Conservation (phyloP, 2,888 invertebrate genomes). For the Sinohyriopsis cumingii region DNA sequence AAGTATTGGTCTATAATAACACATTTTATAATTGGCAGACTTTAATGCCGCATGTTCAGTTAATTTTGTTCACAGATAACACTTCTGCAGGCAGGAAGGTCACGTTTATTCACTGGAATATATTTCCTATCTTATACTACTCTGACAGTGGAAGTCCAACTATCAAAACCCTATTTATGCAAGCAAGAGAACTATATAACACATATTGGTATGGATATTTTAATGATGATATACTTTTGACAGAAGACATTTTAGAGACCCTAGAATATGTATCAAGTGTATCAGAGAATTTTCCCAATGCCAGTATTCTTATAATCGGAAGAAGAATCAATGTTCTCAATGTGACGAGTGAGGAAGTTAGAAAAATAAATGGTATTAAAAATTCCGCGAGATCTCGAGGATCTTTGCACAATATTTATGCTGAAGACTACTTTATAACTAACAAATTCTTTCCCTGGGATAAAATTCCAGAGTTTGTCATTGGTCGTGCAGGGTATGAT, state of each 20-base stretch:
- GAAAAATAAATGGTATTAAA: slow-evolving; percentile 13
- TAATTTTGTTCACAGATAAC: slow-evolving; percentile 44
- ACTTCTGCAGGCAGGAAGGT: slow-evolving; percentile 9
- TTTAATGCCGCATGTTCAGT: slow-evolving; percentile 31
- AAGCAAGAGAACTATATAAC: slow-evolving; percentile 26
- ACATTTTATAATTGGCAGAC: slow-evolving; percentile 43
- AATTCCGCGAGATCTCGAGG: slow-evolving; percentile 9
- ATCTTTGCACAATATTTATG: slow-evolving; percentile 17
- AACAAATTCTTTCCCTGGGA: slow-evolving; percentile 35
- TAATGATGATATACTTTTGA: slow-evolving; percentile 39
- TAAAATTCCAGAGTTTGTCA: slow-evolving; percentile 30
- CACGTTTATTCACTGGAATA: slow-evolving; percentile 32
- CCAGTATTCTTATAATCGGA: slow-evolving; percentile 30
- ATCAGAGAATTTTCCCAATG: background rate
- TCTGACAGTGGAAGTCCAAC: slow-evolving; percentile 22
- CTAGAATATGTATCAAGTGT: slow-evolving; percentile 3
- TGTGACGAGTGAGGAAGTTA: slow-evolving; percentile 18
- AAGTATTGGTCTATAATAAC: slow-evolving; percentile 27
- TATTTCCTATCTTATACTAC: slow-evolving; percentile 14
- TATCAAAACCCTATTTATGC: slow-evolving; percentile 31
- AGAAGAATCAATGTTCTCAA: slow-evolving; percentile 35
- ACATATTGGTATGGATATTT: slow-evolving; percentile 38
- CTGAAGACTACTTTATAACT: slow-evolving; percentile 41
- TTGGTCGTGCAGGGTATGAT: slow-evolving; percentile 41
- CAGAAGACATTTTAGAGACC: slow-evolving; percentile 25